These are phyloP conservation scores for Cliona cf. orientalis DNA, from an alignment of 37 sponge, comb jelly and placozoan genomes.

Conservation along the genomic window DNA sequence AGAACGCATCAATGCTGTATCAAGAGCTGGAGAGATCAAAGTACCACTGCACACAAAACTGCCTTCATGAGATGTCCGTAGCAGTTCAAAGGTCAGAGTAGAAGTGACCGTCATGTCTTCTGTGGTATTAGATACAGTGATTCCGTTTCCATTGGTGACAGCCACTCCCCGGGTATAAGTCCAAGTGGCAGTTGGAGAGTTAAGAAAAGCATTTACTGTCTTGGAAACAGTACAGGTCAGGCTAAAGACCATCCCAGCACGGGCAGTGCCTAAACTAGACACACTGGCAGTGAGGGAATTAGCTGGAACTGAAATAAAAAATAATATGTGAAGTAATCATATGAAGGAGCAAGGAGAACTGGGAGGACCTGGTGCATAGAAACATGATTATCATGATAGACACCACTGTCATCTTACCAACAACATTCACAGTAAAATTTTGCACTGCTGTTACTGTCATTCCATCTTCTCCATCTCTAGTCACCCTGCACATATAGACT, in stretches of 20 bases:
- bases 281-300: background rate
- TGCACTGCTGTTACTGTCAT: background rate
- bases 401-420: background rate
- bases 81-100: background rate
- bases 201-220: background rate
- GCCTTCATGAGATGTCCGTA: background rate
- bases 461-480: background rate
- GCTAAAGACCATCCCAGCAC: conserved; percentile 27
- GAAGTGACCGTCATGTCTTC: background rate
- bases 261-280: conserved; percentile 4
- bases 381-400: too few species aligned
- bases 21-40: background rate
- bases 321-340: too few species aligned
- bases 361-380: too few species aligned
- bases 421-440: background rate
- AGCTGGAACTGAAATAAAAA: conserved; percentile 3
- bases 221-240: conserved; percentile 29
- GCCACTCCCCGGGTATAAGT: background rate
- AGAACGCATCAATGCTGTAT: background rate
- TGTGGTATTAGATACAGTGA: background rate
- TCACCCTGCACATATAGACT: too few species aligned
- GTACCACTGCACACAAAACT: background rate
- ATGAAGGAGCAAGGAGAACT: background rate
- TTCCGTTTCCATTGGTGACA: background rate
- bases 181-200: conserved; percentile 11